A percentile compares a stretch with the other conserved stretches of the same genome.
phyloP scores from a whole-genome alignment of 2,888 invertebrate species.

The Eumerus sabulonum region DNA sequence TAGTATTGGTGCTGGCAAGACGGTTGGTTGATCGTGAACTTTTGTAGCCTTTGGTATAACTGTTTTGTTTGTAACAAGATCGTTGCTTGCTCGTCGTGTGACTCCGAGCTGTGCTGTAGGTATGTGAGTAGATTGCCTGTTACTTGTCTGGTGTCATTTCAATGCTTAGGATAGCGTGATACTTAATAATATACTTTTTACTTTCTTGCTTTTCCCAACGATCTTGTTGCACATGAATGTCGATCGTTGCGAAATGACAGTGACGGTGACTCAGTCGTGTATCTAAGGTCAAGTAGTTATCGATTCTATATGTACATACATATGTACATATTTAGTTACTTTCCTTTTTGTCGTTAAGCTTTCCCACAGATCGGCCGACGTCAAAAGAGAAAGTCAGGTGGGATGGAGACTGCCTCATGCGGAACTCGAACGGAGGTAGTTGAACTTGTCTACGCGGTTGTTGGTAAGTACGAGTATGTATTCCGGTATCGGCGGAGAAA shows the following conservation, averaged over 20 bases:
- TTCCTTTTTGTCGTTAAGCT: conserved; percentile 5
- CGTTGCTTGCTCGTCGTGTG: conserved; percentile 35
- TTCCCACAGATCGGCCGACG: conserved; percentile 17
- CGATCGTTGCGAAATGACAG: conserved; percentile 15
- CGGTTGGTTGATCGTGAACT: conserved; percentile 50
- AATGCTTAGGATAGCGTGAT: conserved; percentile 24
- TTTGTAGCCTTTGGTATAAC: conserved; percentile 59
- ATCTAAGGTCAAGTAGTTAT: conserved; percentile 20
- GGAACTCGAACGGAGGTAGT: conserved; percentile 42
- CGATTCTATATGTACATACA: too few relatives aligned
- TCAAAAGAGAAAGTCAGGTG: conserved; percentile 47
- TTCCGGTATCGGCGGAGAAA: background rate
- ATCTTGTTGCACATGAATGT: conserved; percentile 26
- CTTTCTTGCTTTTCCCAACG: conserved; percentile 2
- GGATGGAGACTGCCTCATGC: conserved; percentile 9
- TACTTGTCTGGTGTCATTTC: conserved; percentile 11
- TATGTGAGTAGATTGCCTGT: background rate
- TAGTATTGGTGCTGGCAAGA: too few relatives aligned
- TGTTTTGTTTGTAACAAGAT: conserved; percentile 63
- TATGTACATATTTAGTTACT: background rate
- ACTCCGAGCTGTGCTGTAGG: conserved; percentile 21
- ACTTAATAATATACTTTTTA: conserved; percentile 36
- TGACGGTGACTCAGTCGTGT: conserved; percentile 9
- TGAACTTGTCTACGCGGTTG: conserved; percentile 21
- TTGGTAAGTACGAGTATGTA: background rate